phyloP scores from a whole-genome alignment of 2,113 vertebrate species.

The Leptobrachium ailaonicum region DNA sequence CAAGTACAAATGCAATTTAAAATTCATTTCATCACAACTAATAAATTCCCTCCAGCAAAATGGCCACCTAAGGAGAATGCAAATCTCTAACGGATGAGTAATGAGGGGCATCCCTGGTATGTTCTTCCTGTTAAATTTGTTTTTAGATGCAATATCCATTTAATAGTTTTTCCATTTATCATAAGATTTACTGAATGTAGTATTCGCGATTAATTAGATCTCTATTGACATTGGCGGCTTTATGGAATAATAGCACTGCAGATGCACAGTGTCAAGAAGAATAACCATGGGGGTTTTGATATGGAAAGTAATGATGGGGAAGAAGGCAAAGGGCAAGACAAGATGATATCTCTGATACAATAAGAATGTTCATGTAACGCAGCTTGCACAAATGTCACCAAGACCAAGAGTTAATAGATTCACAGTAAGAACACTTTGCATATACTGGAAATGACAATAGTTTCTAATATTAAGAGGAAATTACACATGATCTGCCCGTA shows the following conservation, averaged over 20 bases:
- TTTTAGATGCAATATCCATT: slow-evolving; percentile 19
- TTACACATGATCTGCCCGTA: no score
- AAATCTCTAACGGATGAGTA: slow-evolving; percentile 15
- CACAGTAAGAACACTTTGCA: no score
- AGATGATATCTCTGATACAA: no score
- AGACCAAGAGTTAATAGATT: no score
- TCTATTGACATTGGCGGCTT: neutral
- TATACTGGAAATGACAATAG: no score
- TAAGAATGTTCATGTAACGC: no score
- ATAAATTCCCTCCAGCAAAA: slow-evolving; percentile 3
- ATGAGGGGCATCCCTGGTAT: neutral
- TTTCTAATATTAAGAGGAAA: no score
- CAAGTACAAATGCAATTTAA: no score
- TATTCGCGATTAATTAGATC: slow-evolving; percentile 10
- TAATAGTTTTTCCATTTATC: slow-evolving; percentile 33
- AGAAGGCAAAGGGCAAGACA: no score
- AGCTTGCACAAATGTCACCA: no score
- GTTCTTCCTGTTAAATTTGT: slow-evolving; percentile 8
- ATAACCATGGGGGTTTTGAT: neutral
- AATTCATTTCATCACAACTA: neutral
- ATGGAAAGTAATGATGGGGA: no score
- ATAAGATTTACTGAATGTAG: slow-evolving; percentile 26
- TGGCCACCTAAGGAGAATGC: neutral
- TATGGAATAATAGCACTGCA: slow-evolving; percentile 5
- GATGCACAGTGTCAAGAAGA: neutral